Conservation (phyloP, 2,888 invertebrate genomes). For the Ptychoptera contaminata region DNA sequence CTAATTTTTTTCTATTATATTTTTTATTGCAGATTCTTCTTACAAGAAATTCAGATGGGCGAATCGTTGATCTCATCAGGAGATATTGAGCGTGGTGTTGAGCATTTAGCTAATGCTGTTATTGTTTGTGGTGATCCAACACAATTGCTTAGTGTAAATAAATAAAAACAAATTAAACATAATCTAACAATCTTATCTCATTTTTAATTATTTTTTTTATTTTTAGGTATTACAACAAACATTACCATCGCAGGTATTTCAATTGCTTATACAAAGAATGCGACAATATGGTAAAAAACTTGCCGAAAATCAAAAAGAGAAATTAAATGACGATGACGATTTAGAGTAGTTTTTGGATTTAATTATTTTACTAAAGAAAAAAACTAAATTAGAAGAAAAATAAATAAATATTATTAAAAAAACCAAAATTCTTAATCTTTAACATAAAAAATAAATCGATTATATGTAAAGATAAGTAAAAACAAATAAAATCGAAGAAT, state of each 20-base stretch:
- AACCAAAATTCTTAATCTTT: too few species aligned
- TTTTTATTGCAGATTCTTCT: constrained; percentile 31
- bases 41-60: constrained; percentile 75
- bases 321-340: too few species aligned
- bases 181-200: neutral
- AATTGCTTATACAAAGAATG: constrained; percentile 62
- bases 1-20: constrained; percentile 7
- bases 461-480: too few species aligned
- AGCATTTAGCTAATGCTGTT: constrained; percentile 94
- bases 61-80: constrained; percentile 81
- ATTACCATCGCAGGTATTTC: constrained; percentile 88
- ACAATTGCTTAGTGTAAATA: constrained; percentile 23
- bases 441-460: too few species aligned
- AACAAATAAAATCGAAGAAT: too few species aligned
- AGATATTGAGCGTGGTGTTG: constrained; percentile 78
- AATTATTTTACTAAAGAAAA: too few species aligned
- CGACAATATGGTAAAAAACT: constrained; percentile 24
- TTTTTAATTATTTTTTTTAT: neutral
- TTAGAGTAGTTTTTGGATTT: too few species aligned
- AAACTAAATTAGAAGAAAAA: too few species aligned
- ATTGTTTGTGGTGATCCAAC: constrained; percentile 79
- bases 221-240: constrained; percentile 76
- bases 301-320: too few species aligned
- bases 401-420: too few species aligned
- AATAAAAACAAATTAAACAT: neutral